A percentile compares a stretch with the other conserved stretches of the same genome.
phyloP scores from a whole-genome alignment of 2,888 invertebrate genomes.

The Smittia sp. region DNA sequence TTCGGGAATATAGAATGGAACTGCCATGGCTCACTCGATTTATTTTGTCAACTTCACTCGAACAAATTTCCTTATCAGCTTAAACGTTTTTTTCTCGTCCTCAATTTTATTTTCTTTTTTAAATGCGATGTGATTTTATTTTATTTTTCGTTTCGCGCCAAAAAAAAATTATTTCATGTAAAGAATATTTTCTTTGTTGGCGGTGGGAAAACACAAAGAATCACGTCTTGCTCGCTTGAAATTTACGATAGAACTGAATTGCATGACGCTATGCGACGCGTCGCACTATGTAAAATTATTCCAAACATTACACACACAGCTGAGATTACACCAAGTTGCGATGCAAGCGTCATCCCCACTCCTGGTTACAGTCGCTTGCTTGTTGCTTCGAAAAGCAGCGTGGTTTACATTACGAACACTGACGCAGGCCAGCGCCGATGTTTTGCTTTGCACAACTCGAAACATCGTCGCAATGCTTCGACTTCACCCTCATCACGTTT shows the following conservation, averaged over 20 bases:
- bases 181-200: neutral
- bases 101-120: constrained; percentile 24
- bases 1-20: constrained; percentile 54
- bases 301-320: constrained; percentile 19
- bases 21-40: constrained; percentile 48
- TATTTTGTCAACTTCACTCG: neutral
- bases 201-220: neutral
- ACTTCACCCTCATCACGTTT: neutral
- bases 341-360: constrained; percentile 7
- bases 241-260: neutral
- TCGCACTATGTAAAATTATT: constrained; percentile 4
- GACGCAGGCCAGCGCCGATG: neutral
- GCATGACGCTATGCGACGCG: constrained; percentile 9
- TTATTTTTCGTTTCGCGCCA: constrained; percentile 20
- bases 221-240: neutral
- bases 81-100: constrained; percentile 12
- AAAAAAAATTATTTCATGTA: neutral
- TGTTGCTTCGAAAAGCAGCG: constrained; percentile 19
- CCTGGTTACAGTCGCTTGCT: neutral
- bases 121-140: neutral
- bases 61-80: neutral
- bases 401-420: constrained; percentile 4
- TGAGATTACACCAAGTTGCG: neutral
- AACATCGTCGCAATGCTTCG: neutral
- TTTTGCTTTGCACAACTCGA: neutral